These are phyloP conservation scores for Crocodylus rhombifer DNA, from an alignment of 2,797 vertebrate genomes.

Conservation along the genomic window DNA sequence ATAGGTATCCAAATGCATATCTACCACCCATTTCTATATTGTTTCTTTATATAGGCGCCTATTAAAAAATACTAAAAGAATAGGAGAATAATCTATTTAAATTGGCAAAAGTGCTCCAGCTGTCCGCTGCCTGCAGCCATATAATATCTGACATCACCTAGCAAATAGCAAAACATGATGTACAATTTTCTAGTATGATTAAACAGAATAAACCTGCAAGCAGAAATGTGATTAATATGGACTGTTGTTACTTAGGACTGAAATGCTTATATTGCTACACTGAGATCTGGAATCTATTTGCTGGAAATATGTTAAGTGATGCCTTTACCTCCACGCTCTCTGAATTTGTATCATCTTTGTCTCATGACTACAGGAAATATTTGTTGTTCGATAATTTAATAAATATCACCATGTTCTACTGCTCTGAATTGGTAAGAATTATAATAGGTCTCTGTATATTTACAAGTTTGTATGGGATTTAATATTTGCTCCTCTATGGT, in stretches of 20 bases:
- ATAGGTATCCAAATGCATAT: too few relatives aligned
- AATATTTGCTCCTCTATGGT: constrained; percentile 12
- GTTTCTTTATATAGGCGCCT: background rate
- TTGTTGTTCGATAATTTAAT: constrained; percentile 29
- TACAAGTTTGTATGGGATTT: background rate
- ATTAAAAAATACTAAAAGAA: constrained; percentile 2
- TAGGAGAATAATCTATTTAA: background rate
- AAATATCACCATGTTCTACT: constrained; percentile 27
- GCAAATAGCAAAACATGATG: constrained; percentile 33
- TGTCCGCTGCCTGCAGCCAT: constrained; percentile 37
- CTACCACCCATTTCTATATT: background rate
- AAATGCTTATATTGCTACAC: constrained; percentile 16
- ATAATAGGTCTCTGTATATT: constrained; percentile 24
- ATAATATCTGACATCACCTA: constrained; percentile 25
- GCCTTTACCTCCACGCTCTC: background rate
- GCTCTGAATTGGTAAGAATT: constrained; percentile 52
- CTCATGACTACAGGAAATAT: constrained; percentile 53
- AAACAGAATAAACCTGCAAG: constrained; percentile 39
- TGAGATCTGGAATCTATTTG: constrained; percentile 16
- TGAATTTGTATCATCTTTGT: constrained; percentile 39
- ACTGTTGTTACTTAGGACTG: constrained; percentile 3
- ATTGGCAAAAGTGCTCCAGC: background rate
- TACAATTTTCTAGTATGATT: constrained; percentile 50
- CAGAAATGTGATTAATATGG: constrained; percentile 56
- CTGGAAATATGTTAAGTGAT: constrained; percentile 29